Evolutionary conservation across 2,888 invertebrate genomes (phyloP), one percentile per base, ranked within the genome.

Genomic region (Tanaodytes sp.): DNA sequence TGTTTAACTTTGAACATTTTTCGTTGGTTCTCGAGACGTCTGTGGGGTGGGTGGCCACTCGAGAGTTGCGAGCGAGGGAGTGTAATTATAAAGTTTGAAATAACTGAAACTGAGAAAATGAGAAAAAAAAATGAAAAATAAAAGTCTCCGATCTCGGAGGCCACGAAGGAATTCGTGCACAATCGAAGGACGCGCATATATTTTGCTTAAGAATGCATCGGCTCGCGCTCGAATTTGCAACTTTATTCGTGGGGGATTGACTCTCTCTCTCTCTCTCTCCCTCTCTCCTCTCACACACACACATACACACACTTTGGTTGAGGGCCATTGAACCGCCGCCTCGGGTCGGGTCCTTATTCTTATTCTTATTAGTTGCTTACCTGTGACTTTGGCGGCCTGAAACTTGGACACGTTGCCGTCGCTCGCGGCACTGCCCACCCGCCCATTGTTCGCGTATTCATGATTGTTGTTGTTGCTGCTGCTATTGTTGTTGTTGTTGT

Each of bases 321-420:
- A 49, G 27, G 37, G 63, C 57, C 58, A 37, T 64, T 61, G 64
- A 65, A 59, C 52, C 59, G 18, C 23, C 43, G 73, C 77, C 76
- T 51, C 16, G 64, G 49, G 55, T 16, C 27, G 57, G 57, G 27
- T 20, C n/a, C n/a, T n/a, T n/a, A n/a, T n/a, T n/a, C n/a, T n/a
- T n/a, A n/a, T n/a, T n/a, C n/a, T n/a, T n/a, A n/a, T n/a, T n/a
- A n/a, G n/a, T n/a, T n/a, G n/a, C 51, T 52, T 72, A 82, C 82
- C 82, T 14, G 75, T 80, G 51, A 81, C 80, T 73, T 78, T 81
- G 61, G 72, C 64, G 51, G 66, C 63, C 31, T 79, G 80, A 55
- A 81, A 78, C 73, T 80, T 81, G 46, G 81, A 79, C 51, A 82
- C 79, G 69, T 81, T 82, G 36, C 80, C 81, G 27, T 76, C 79